Evolutionary conservation across 2,797 vertebrate species (phyloP), one percentile per base, ranked within the genome.

Genomic region (Cryptoblepharus egeriae): DNA sequence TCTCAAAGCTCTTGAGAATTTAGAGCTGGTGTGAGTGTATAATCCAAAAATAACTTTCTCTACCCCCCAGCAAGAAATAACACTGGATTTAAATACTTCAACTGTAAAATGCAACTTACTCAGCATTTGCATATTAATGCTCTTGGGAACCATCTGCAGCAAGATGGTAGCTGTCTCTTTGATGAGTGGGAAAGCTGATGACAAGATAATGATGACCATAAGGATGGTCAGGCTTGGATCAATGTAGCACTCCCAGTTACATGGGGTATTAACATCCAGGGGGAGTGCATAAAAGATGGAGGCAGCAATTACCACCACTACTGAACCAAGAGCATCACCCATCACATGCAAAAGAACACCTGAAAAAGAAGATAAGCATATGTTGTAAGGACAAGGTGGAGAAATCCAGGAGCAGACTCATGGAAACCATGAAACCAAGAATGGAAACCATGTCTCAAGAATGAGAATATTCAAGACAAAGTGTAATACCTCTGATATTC

Each of bases 161-260:
- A 97, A 92, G 77, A 97, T 97, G 84, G 75, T 71, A 49, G 95
- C 93, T 0, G 97, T 97, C 93, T 97, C 97, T 88, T 96, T 97
- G 55, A 97, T 93, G 72, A 97, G 96, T 0, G 97, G 96, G 67
- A 95, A 95, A 5, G 96, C 96, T 3, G 97, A 96, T 1, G 95
- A 95, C 90, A 97, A 69, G 88, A 97, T 97, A 85, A 97, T 97
- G 89, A 94, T 32, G 82, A 97, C 96, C 97, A 97, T 97, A 82
- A 96, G 1, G 57, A 97, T 60, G 1, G 97, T 97, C 82, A 97
- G 92, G 91, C 96, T 95, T 63, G 97, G 97, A 88, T 97, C 97
- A 1, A 97, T 95, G 82, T 97, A 97, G 86, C 97, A 97, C 88
- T 97, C 93, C 97, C 97, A 97, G 77, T 97, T 97, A 88, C 97